Conservation (phyloP, 2,888 invertebrate genomes). For the Graphium colonna region DNA sequence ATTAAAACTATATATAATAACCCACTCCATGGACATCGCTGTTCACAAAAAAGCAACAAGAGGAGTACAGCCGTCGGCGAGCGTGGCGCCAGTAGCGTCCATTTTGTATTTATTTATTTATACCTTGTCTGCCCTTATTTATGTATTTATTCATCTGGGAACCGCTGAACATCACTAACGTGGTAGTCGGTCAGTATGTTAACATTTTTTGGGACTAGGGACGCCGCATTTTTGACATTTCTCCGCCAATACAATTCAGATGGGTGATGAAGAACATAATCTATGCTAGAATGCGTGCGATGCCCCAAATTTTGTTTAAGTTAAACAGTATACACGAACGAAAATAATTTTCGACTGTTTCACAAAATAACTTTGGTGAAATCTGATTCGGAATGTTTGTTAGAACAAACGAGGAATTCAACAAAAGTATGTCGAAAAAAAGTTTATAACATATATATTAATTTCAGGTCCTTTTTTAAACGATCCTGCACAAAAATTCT, state of each 20-base stretch:
- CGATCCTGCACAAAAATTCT: no score
- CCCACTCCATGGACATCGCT: conserved; percentile 41
- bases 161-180: conserved; percentile 27
- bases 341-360: not conserved
- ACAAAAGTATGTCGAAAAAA: no score
- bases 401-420: no score
- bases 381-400: no score
- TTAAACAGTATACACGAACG: no score
- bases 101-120: conserved; percentile 76
- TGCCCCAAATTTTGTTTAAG: not conserved
- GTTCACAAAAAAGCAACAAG: conserved; percentile 64
- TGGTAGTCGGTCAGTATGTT: conserved; percentile 20
- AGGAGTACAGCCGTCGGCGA: conserved; percentile 61
- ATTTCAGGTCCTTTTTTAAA: no score
- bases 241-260: conserved; percentile 15
- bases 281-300: conserved; percentile 15
- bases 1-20: no score
- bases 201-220: conserved; percentile 4
- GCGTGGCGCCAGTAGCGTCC: conserved; percentile 77
- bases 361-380: not conserved
- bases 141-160: conserved; percentile 67
- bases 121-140: conserved; percentile 68
- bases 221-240: conserved; percentile 19
- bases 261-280: conserved; percentile 22
- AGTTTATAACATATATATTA: no score